These are phyloP conservation scores for Cataglyphis albicans DNA, from an alignment of 2,888 invertebrate species.

Conservation along the genomic window DNA sequence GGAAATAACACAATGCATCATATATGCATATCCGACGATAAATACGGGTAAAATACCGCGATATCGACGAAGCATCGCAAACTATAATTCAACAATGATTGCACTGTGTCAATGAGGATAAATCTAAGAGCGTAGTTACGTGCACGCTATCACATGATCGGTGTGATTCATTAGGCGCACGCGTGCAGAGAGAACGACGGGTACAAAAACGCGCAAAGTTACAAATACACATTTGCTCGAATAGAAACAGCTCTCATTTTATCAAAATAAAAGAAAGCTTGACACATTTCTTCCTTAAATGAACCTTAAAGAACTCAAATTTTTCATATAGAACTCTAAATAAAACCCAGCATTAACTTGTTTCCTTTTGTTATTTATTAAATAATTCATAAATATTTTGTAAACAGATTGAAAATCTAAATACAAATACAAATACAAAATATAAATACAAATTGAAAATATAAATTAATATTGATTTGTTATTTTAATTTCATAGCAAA, in stretches of 20 bases:
- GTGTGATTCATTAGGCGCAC: conserved; percentile 5
- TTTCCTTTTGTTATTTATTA: neutral
- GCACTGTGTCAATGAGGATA: conserved; percentile 22
- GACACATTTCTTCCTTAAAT: neutral
- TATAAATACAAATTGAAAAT: no score
- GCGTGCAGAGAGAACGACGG: neutral
- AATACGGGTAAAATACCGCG: neutral
- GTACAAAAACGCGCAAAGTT: neutral
- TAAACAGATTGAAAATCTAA: neutral
- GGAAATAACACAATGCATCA: neutral
- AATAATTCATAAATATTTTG: conserved; percentile 3
- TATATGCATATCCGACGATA: neutral
- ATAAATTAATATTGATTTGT: neutral
- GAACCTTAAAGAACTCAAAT: neutral
- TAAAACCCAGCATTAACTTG: neutral
- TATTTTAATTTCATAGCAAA: neutral
- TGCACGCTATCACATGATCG: conserved; percentile 15
- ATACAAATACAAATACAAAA: no score
- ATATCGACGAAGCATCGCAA: neutral
- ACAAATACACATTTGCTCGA: neutral
- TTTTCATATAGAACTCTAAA: neutral
- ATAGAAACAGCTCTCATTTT: neutral
- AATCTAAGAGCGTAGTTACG: conserved; percentile 26
- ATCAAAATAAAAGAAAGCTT: neutral
- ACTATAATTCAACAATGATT: conserved; percentile 32